Percentiles rank a stretch among this genome's conserved stretches.
Conservation (phyloP, 2,888 invertebrate species). For the Malthinus flaveolus region DNA sequence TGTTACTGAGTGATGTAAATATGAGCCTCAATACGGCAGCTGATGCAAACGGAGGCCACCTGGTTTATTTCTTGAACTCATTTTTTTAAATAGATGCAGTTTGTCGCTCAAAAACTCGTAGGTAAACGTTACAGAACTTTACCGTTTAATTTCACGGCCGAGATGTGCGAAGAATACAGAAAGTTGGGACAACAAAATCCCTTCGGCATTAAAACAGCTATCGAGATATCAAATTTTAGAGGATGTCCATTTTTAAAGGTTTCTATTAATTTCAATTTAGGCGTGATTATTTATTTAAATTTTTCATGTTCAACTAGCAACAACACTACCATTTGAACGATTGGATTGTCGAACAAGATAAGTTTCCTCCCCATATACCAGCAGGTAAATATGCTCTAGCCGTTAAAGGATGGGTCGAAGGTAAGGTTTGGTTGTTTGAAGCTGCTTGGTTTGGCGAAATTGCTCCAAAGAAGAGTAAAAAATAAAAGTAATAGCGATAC, state of each 20-base stretch:
- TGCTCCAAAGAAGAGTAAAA: too few species aligned
- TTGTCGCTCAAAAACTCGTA: not conserved
- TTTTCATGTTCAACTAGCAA: too few species aligned
- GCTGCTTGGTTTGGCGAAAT: not conserved
- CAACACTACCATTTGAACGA: not conserved
- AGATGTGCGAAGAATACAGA: not conserved
- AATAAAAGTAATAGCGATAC: too few species aligned
- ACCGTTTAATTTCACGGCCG: not conserved
- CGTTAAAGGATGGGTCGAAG: not conserved
- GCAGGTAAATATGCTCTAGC: not conserved
- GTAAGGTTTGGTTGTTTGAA: not conserved
- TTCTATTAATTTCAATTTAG: not conserved
- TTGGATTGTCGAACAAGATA: not conserved
- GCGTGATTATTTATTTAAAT: too few species aligned
- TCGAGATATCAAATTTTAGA: constrained; percentile 6
- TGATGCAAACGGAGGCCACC: too few species aligned
- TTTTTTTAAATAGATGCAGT: too few species aligned
- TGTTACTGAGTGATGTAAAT: too few species aligned
- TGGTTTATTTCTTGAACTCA: too few species aligned
- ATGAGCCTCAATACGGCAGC: too few species aligned
- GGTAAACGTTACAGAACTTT: not conserved
- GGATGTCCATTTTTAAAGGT: constrained; percentile 12
- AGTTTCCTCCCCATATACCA: too few species aligned
- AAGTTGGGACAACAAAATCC: not conserved
- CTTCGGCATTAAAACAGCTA: not conserved